Conservation (phyloP, 37 sponge, comb jelly and placozoan species). For the Geodia barretti region DNA sequence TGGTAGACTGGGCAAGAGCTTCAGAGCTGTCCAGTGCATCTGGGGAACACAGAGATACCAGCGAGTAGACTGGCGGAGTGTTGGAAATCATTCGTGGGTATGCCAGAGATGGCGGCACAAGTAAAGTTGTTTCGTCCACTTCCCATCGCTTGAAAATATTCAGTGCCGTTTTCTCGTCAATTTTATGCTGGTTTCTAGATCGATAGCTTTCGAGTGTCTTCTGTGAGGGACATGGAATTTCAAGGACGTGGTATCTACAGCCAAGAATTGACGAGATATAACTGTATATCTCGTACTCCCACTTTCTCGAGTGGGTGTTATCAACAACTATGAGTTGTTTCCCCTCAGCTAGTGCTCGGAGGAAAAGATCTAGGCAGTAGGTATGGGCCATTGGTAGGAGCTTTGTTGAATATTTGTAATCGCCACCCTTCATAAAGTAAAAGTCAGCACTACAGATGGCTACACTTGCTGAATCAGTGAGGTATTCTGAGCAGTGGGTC, state of each 20-base stretch:
- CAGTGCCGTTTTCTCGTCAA: slow-evolving; percentile 16
- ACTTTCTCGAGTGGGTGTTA: slow-evolving; percentile 80
- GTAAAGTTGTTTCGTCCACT: slow-evolving; percentile 47
- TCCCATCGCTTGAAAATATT: slow-evolving; percentile 71
- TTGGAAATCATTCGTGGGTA: slow-evolving; percentile 18
- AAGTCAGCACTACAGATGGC: slow-evolving; percentile 79
- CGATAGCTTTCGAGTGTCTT: slow-evolving; percentile 37
- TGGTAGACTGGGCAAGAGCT: not conserved
- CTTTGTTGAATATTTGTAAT: slow-evolving; percentile 57
- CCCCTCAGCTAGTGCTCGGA: slow-evolving; percentile 36
- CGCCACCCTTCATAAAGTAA: slow-evolving; percentile 41
- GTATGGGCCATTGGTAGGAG: slow-evolving; percentile 67
- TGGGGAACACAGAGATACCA: slow-evolving; percentile 24
- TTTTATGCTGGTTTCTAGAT: slow-evolving; percentile 62
- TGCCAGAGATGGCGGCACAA: slow-evolving; percentile 59
- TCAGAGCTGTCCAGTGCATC: slow-evolving; percentile 4
- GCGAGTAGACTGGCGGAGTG: slow-evolving; percentile 6
- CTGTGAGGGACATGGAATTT: slow-evolving; percentile 57
- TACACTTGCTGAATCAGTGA: slow-evolving; percentile 11
- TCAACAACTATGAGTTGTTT: slow-evolving; percentile 72
- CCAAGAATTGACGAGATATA: slow-evolving; percentile 56
- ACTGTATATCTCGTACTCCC: slow-evolving; percentile 79
- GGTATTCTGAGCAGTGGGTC: slow-evolving; percentile 39
- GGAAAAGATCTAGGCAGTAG: slow-evolving; percentile 51
- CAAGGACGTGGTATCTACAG: slow-evolving; percentile 43